Evolutionary conservation across 2,797 vertebrate species (phyloP), one percentile per base, ranked within the genome.

Genomic region (Benthosema pterotum): DNA sequence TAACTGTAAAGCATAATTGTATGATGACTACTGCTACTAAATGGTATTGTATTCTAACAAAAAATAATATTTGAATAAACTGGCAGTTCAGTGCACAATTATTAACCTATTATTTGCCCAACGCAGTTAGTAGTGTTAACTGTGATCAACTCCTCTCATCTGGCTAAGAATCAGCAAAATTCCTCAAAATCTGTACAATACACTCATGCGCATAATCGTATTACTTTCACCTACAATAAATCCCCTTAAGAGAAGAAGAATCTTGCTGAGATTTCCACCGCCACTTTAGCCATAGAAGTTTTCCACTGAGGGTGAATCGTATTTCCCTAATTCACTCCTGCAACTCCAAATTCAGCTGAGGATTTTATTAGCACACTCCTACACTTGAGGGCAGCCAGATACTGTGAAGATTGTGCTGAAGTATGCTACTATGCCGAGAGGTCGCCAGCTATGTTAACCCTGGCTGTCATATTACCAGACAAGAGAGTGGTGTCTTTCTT

Each of bases 291-390:
- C 8, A 38, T 82, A 71, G 61, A 70, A 87, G 88, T 85, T 84
- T 84, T 79, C 80, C 63, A 60, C 67, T 67, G 81, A 86, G 76
- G 86, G 69, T 4, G 74, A 75, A 66, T 78, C 64, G 78, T 72
- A 87, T 85, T 86, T 87, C 72, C 83, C 75, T 89, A 87, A 87
- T 86, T 89, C 80, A 83, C 73, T 85, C 66, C 63, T 68, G 80
- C 69, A 76, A 63, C 68, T 74, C 65, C 69, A 85, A 83, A 85
- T 69, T 70, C 81, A 75, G 64, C 63, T 7, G 43, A 80, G 78
- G 70, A 72, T 86, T 90, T 83, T 80, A 83, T 79, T 74, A 85
- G 83, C 75, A 65, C 62, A 71, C 80, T 72, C 56, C 32, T 5
- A 25, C 22, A 73, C 69, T 72, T 16, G 74, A 86, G 82, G 79